Conservation (phyloP, 2,113 vertebrate species). For the Desmodus rotundus region DNA sequence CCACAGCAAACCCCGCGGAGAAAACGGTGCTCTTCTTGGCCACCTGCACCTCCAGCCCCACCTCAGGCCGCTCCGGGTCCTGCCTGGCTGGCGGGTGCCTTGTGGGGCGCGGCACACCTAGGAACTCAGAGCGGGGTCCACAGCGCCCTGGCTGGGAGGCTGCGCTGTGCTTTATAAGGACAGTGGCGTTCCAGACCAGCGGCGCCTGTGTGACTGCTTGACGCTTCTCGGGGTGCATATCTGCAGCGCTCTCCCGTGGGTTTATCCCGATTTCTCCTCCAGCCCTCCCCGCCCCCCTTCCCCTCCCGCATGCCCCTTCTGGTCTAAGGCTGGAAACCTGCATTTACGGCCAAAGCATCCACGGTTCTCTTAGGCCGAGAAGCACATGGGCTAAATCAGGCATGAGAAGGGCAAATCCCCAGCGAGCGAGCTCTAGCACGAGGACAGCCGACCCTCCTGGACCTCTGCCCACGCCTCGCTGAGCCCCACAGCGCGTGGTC, state of each 20-base stretch:
- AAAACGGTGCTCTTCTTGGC: not conserved
- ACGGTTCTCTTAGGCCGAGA: not conserved
- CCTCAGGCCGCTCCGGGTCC: not conserved
- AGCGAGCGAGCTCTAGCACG: not conserved
- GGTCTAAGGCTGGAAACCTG: not conserved
- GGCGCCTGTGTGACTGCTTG: not conserved
- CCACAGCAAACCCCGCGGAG: not conserved
- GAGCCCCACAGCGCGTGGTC: no score
- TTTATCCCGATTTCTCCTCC: not conserved
- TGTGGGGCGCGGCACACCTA: fast-evolving
- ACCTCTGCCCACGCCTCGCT: not conserved
- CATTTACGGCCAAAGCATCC: not conserved
- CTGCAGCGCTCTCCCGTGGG: not conserved
- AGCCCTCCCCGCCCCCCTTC: no score
- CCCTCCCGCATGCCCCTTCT: not conserved
- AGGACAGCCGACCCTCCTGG: not conserved
- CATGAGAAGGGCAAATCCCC: not conserved
- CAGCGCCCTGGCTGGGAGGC: not conserved
- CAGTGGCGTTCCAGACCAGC: not conserved
- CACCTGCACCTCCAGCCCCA: fast-evolving
- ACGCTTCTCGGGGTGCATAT: not conserved
- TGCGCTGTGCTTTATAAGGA: not conserved
- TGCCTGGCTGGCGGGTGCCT: no score
- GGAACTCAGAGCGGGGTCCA: not conserved
- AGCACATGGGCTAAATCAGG: not conserved